A percentile compares a stretch with the other conserved stretches of the same genome.
phyloP scores from a whole-genome alignment of 2,888 invertebrate genomes.

The Geotrupes spiniger region DNA sequence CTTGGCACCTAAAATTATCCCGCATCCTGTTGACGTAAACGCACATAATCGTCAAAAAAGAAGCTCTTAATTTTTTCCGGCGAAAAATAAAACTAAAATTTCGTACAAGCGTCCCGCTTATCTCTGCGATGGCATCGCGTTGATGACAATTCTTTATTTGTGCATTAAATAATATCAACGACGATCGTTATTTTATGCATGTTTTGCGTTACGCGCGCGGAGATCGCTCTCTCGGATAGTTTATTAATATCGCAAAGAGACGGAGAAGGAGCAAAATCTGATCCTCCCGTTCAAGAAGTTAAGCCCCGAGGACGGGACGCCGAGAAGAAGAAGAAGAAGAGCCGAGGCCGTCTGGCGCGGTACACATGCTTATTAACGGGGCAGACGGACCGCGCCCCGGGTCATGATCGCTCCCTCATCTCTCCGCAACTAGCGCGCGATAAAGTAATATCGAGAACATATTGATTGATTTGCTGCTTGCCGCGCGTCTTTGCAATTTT shows the following conservation, averaged over 20 bases:
- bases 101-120: neutral
- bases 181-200: conserved; percentile 7
- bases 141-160: conserved; percentile 3
- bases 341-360: conserved; percentile 30
- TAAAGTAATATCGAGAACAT: conserved; percentile 30
- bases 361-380: conserved; percentile 32
- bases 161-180: conserved; percentile 4
- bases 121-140: conserved; percentile 1
- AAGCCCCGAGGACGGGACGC: conserved; percentile 20
- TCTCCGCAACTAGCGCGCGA: conserved; percentile 27
- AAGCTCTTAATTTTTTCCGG: neutral
- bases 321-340: conserved; percentile 12
- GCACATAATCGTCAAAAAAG: too few species aligned
- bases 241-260: conserved; percentile 21
- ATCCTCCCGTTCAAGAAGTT: conserved; percentile 25
- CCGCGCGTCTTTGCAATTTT: conserved; percentile 4
- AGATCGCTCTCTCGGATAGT: conserved; percentile 11
- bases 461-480: conserved; percentile 22
- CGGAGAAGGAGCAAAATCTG: conserved; percentile 23
- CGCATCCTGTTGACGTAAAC: too few species aligned
- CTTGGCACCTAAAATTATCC: too few species aligned
- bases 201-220: neutral
- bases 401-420: conserved; percentile 31
- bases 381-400: conserved; percentile 37
- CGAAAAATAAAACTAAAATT: neutral